Evolutionary conservation across 1,140 invertebrate species (phyloP).

Genomic region (Drosophila lacteicornis): DNA sequence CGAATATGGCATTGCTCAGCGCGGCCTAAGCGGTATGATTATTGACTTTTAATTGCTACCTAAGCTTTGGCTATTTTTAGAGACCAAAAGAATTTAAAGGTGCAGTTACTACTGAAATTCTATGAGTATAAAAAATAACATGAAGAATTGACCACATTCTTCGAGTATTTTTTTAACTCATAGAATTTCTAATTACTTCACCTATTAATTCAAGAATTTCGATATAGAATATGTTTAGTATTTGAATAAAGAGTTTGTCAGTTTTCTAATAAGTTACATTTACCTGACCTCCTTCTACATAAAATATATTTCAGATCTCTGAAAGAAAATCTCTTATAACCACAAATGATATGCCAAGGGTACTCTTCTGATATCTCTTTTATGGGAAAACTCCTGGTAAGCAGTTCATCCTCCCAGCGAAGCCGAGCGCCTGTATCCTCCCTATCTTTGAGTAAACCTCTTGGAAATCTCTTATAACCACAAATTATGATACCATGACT

Average conservation of each 20-base stretch:
- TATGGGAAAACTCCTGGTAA: background rate
- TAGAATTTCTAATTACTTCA: too few relatives aligned
- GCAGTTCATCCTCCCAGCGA: background rate
- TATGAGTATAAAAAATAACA: background rate
- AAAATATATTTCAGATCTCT: too few relatives aligned
- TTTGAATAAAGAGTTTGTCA: background rate
- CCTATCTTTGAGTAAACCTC: background rate
- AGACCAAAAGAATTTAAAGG: background rate
- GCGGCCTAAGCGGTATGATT: constrained; percentile 16
- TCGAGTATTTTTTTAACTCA: too few relatives aligned
- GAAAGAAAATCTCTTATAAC: background rate
- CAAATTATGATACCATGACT: background rate
- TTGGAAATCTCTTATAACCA: background rate
- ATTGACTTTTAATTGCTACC: constrained; percentile 28
- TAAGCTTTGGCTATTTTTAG: constrained; percentile 5
- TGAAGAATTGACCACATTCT: too few relatives aligned
- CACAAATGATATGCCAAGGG: background rate
- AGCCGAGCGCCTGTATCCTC: constrained; percentile 15
- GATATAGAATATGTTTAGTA: too few relatives aligned
- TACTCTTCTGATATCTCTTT: background rate
- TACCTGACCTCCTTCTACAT: background rate
- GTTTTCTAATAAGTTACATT: background rate
- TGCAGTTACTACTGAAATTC: background rate
- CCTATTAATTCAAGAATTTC: too few relatives aligned
- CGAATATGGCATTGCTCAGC: constrained; percentile 13